phyloP scores from a whole-genome alignment of 2,113 vertebrate genomes.

The Brachyistius frenatus region DNA sequence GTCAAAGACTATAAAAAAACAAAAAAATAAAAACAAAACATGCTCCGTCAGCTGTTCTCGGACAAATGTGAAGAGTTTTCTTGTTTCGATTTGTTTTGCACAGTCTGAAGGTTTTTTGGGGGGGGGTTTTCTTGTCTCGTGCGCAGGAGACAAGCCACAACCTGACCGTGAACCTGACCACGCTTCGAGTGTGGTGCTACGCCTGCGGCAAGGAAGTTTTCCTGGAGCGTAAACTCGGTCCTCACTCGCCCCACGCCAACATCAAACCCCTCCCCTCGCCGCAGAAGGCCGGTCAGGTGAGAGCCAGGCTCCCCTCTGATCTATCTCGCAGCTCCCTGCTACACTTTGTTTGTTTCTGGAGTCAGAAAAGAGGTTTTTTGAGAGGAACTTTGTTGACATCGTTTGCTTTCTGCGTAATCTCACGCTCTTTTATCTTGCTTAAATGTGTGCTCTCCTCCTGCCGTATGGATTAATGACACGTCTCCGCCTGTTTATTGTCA shows the following conservation, averaged over 20 bases:
- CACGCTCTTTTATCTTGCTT: no score
- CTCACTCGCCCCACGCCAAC: constrained; percentile 82
- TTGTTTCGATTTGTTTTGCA: constrained; percentile 11
- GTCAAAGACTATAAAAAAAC: constrained; percentile 6
- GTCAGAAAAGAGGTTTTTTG: background rate
- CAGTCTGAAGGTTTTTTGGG: background rate
- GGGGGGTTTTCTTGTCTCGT: background rate
- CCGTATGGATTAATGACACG: background rate
- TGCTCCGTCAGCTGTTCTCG: background rate
- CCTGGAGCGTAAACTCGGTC: constrained; percentile 93
- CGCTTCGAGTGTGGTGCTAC: constrained; percentile 98
- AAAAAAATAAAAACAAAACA: no score
- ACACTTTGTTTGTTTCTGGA: background rate
- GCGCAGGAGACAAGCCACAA: constrained; percentile 93
- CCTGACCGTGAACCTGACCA: constrained; percentile 98
- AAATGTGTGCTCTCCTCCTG: background rate
- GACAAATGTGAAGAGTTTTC: constrained; percentile 8
- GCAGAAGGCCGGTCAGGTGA: constrained; percentile 86
- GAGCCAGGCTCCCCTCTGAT: background rate
- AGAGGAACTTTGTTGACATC: no score
- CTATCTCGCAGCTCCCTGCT: no score
- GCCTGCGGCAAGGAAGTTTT: constrained; percentile 98
- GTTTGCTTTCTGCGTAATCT: no score
- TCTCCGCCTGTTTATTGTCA: background rate
- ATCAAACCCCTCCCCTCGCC: constrained; percentile 82